Base-by-base conservation (phyloP, 1,140 invertebrate genomes). In the Anoplophora glabripennis region DNA sequence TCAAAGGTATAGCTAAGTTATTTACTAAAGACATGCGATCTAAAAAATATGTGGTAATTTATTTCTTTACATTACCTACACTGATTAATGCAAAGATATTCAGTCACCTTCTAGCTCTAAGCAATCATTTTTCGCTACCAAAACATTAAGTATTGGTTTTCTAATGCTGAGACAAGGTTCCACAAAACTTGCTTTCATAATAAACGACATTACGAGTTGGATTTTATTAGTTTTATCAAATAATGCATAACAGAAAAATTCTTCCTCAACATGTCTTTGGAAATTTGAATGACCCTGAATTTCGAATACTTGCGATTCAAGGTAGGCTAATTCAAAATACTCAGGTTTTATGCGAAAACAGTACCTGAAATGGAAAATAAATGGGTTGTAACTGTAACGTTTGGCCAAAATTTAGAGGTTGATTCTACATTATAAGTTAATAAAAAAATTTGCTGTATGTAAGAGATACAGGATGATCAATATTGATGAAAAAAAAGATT, bases 171-270 rank as follows among this genome's bases (percentile, higher is more conserved):
- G 5, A 3, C 3, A 28, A 28, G 72, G 71, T 7, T 67, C 64
- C 7, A 71, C 67, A 63, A 74, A 73, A 46, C 65, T 52, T 0
- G 70, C 72, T 12, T 48, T 38, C 1, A 72, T 37, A 3, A 57
- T 47, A 46, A 64, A 65, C 14, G 51, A 33, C 12, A 57, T 48
- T n/a, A 53, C 18, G 28, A 33, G n/a, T 0, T 12, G 12, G 10
- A 54, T 28, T 44, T 33, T 54, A 34, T 1, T 40, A 4, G 48
- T 63, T 38, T 61, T 63, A 12, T 65, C 63, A 10, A 67, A 57
- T 8, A 52, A n/a, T 48, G 65, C 69, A 37, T 72, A 64, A 55
- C 65, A 70, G 53, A 66, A 71, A 53, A 67, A 70, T 17, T 64
- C 53, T 54, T 69, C 62, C 38, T 59, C 42, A 7, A 69, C 56